Evolutionary conservation across 2,797 vertebrate species (phyloP).

Genomic region (Columba guinea): DNA sequence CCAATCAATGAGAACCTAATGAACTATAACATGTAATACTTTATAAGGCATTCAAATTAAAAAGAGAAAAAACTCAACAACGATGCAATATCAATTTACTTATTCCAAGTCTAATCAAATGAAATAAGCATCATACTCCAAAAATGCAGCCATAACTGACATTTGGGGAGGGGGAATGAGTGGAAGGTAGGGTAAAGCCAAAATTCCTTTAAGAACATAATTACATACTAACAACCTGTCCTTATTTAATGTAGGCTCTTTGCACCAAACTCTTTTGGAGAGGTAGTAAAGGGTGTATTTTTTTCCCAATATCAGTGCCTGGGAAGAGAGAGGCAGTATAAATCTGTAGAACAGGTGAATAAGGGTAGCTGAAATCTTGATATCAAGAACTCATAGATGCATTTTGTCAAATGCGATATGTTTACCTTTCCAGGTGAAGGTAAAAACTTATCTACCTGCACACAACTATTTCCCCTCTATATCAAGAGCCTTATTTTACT

Average conservation of each 20-base stretch:
- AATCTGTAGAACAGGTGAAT: neutral
- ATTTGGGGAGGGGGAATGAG: neutral
- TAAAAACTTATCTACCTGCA: neutral
- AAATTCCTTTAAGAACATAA: conserved; percentile 30
- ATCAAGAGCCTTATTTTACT: neutral
- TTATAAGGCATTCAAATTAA: conserved; percentile 40
- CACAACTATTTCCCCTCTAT: neutral
- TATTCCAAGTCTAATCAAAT: conserved; percentile 4
- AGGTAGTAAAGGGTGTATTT: neutral
- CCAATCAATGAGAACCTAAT: conserved; percentile 33
- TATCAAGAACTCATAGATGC: neutral
- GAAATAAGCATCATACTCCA: neutral
- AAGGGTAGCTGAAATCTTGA: neutral
- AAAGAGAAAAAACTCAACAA: neutral
- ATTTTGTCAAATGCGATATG: neutral
- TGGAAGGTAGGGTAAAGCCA: neutral
- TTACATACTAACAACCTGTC: neutral
- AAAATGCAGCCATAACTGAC: neutral
- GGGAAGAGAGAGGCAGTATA: neutral
- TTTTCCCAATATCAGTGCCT: neutral
- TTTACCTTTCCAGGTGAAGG: neutral
- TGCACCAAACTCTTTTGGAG: neutral
- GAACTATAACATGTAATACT: conserved; percentile 38
- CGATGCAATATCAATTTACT: neutral
- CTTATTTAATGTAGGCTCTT: neutral